phyloP scores from a whole-genome alignment of 2,888 invertebrate species.

The Drosophila antonietae region DNA sequence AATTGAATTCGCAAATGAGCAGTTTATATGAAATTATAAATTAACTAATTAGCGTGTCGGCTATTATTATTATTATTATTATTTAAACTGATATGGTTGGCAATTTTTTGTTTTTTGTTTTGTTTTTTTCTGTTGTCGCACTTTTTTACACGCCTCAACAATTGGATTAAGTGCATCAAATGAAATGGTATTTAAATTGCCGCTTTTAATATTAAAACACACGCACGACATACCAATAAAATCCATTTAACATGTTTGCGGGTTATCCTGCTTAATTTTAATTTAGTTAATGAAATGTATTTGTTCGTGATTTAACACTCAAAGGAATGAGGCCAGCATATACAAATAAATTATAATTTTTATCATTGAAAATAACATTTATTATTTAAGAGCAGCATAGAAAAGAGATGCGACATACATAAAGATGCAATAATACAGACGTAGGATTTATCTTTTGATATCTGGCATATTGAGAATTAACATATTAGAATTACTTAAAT shows the following conservation, averaged over 20 bases:
- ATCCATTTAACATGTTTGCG: constrained; percentile 46
- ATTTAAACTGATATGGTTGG: constrained; percentile 23
- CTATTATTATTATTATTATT: constrained; percentile 37
- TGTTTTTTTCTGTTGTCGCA: not conserved
- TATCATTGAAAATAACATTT: constrained; percentile 8
- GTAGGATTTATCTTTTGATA: not conserved
- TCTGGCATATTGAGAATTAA: not conserved
- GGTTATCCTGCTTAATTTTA: constrained; percentile 65
- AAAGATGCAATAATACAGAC: not conserved
- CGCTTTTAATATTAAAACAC: constrained; percentile 58
- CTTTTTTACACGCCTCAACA: constrained; percentile 49
- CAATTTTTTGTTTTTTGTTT: not conserved
- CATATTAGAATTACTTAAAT: not conserved
- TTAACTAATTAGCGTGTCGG: constrained; percentile 67
- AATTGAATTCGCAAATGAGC: constrained; percentile 73
- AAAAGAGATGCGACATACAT: not conserved
- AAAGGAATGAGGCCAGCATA: constrained; percentile 24
- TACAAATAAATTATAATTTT: constrained; percentile 1
- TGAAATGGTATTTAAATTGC: constrained; percentile 62
- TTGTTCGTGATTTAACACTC: constrained; percentile 22
- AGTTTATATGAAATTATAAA: constrained; percentile 69
- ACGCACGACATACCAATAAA: constrained; percentile 24
- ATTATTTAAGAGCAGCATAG: not conserved
- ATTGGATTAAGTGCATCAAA: constrained; percentile 70
- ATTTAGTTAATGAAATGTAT: constrained; percentile 69